A percentile compares a stretch with the other conserved stretches of the same genome.
These are phyloP conservation scores for Varanus komodoensis DNA, from an alignment of 2,113 vertebrate genomes.

Conservation along the genomic window DNA sequence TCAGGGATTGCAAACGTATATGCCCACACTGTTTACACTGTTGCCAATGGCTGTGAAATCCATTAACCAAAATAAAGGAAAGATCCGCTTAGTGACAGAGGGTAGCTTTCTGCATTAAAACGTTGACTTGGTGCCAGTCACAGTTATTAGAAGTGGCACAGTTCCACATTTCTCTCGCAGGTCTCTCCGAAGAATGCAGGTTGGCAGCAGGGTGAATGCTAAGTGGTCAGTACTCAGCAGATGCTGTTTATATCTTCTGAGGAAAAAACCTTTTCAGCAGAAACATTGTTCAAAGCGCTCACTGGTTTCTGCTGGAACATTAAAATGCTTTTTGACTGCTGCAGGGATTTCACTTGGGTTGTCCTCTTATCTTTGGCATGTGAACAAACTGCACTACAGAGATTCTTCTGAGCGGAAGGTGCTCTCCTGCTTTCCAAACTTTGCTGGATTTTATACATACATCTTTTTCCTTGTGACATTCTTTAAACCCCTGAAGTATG, in stretches of 20 bases:
- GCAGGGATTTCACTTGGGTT: slow-evolving; percentile 27
- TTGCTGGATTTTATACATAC: background rate
- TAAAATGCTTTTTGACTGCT: slow-evolving; percentile 17
- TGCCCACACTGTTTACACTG: slow-evolving; percentile 48
- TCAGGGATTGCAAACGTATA: slow-evolving; percentile 30
- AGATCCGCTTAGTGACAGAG: slow-evolving; percentile 74
- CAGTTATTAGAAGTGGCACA: slow-evolving; percentile 74
- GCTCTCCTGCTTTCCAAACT: slow-evolving; percentile 16
- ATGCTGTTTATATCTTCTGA: slow-evolving; percentile 67
- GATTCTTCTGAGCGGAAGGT: background rate
- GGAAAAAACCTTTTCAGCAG: slow-evolving; percentile 62
- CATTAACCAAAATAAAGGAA: slow-evolving; percentile 70
- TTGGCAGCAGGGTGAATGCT: slow-evolving; percentile 77
- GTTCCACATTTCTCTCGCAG: slow-evolving; percentile 66
- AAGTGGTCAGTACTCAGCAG: slow-evolving; percentile 74
- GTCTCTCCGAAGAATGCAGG: slow-evolving; percentile 70
- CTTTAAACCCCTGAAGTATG: slow-evolving; percentile 23
- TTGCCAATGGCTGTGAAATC: slow-evolving; percentile 69
- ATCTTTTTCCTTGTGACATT: slow-evolving; percentile 42
- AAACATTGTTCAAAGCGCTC: slow-evolving; percentile 62
- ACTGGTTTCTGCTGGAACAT: slow-evolving; percentile 28
- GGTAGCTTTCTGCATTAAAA: slow-evolving; percentile 71
- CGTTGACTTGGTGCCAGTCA: slow-evolving; percentile 76
- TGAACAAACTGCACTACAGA: background rate
- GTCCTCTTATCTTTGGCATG: slow-evolving; percentile 29